Base-by-base conservation (phyloP, 2,113 vertebrate genomes). In the Oncorhynchus nerka region DNA sequence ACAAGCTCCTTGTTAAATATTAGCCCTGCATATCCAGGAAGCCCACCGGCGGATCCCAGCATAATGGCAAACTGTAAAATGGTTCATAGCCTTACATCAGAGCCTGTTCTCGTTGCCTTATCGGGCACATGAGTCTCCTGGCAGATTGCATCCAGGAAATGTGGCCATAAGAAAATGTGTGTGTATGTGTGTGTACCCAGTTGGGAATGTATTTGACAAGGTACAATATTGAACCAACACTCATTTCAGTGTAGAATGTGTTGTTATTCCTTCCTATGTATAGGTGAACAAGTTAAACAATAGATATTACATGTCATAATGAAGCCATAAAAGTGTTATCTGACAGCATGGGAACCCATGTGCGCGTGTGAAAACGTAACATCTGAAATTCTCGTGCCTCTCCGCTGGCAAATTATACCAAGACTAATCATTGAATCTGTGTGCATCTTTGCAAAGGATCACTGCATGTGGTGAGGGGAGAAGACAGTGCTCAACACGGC, bases 1-100 rank as follows among this genome's bases (percentile, higher is more conserved):
- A 83, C 79, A 83, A 80, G 84, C 76, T 67, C 55, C 75, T 75
- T 77, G 81, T 88, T 88, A 80, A 90, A 89, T 78, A 88, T 86
- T 86, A 87, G 61, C 78, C 76, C 45, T 2, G 32, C 57, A 74
- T 75, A 82, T 83, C 74, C 81, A 81, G 68, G 79, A 74, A 86
- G 81, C 49, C 34, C 22, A 24, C 65, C 32, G 65, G 68, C 39
- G 57, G 73, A 73, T 83, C 80, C 80, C 79, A 45, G 77, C 55
- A 72, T 84, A 85, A 86, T 85, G 76, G 68, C 74, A 68, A 73
- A 71, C 73, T 70, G 79, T 81, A 85, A 85, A 87, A 77, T 61
- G 76, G 78, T 85, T 85, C 83, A 84, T 76, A 81, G 80, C 82
- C 85, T 85, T 71, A 81, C 78, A 81, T 69, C 68, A 70, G 72